Base-by-base conservation (phyloP, 2,888 invertebrate genomes). In the Dromius quadrimaculatus region DNA sequence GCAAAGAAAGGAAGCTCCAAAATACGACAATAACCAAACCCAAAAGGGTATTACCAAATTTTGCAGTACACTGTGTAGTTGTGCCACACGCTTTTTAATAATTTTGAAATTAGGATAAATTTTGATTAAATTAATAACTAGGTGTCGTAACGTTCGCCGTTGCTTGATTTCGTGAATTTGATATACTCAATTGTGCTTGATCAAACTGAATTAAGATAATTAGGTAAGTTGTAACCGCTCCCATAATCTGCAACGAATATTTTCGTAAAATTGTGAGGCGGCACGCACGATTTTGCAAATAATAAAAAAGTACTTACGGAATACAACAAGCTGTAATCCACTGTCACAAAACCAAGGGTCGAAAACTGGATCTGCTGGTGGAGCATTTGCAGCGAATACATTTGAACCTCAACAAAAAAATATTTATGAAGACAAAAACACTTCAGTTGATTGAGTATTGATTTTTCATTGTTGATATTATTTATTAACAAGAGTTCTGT, bases 121-220 rank as follows among this genome's bases (percentile, higher is more conserved):
- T 23, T 47, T 47, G 11, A n/a, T 54, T 2, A 2, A 28, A 13
- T 54, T 54, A 54, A 23, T 23, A 54, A 6, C 28, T 13, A 23
- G 32, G 50, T 23, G 50, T 54, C 8, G 50, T 54, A 54, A 15
- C 17, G 13, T 54, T 54, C 28, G 28, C 1, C 13, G 50, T 28
- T 28, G 28, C 15, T 54, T 54, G 50, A 54, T 54, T 54, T 19
- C 54, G 23, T 36, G 68, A 68, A 68, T 59, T 68, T 28, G 68
- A 57, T 5, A 54, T 68, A 20, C 69, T 69, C 36, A 69, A 47
- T 36, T 50, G 61, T 1, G 69, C 69, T 69, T 76, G 76, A 74
- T 84, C 81, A 47, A 83, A 83, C 75, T 84, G 84, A 71, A 84
- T 83, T 8, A 84, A 75, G 22, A 84, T 84, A 2, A 84, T 82